Conservation (phyloP, 1,140 invertebrate genomes). For the Adelges cooleyi region DNA sequence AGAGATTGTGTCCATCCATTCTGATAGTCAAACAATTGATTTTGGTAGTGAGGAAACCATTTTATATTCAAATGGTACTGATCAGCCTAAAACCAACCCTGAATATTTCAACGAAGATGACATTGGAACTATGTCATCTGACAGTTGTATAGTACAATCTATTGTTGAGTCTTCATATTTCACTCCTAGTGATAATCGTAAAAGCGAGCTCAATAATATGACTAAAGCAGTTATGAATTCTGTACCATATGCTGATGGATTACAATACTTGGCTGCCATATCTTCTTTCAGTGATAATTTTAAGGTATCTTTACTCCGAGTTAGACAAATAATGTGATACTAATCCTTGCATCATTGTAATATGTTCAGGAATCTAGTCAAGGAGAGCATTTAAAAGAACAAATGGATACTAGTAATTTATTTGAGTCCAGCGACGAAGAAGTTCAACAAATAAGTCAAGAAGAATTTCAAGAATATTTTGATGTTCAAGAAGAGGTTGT, state of each 20-base stretch:
- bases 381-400: neutral
- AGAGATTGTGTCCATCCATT: constrained; percentile 6
- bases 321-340: no score
- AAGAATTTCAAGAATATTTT: constrained; percentile 31
- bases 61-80: neutral
- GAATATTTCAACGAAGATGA: neutral
- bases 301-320: neutral
- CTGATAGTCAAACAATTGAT: neutral
- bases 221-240: constrained; percentile 28
- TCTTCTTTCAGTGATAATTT: constrained; percentile 30
- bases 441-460: neutral
- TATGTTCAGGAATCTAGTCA: neutral
- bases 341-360: neutral
- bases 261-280: constrained; percentile 29
- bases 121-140: neutral
- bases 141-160: constrained; percentile 3
- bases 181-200: neutral
- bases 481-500: constrained; percentile 36
- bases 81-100: neutral
- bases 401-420: neutral
- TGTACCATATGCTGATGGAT: constrained; percentile 26
- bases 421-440: constrained; percentile 20
- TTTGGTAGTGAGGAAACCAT: neutral
- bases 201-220: constrained; percentile 1
- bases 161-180: constrained; percentile 16